phyloP scores from a whole-genome alignment of 2,113 vertebrate species.

The Eurystomus gularis region DNA sequence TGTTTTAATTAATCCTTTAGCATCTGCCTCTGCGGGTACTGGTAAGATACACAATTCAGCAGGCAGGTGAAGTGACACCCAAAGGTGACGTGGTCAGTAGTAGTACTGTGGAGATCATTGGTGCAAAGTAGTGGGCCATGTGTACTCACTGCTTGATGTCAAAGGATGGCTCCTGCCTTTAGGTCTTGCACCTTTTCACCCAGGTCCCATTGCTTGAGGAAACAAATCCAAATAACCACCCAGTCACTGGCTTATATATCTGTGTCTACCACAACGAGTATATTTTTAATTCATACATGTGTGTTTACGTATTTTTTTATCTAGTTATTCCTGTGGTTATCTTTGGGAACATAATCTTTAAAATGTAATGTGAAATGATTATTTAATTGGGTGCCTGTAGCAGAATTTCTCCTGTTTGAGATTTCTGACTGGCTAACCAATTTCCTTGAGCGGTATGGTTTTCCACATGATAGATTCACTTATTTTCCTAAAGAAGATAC shows the following conservation, averaged over 20 bases:
- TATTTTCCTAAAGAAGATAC: conserved; percentile 36
- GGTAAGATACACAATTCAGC: not conserved
- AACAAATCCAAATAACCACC: not conserved
- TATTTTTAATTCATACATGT: not conserved
- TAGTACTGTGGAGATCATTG: not conserved
- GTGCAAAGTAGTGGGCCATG: rapidly evolving
- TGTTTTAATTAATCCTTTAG: conserved; percentile 16
- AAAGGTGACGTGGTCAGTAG: not conserved
- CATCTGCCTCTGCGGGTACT: not conserved
- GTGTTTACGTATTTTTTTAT: conserved; percentile 8
- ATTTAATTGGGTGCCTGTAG: conserved; percentile 46
- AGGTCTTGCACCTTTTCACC: not conserved
- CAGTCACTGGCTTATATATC: not conserved
- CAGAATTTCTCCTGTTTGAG: not conserved
- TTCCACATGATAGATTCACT: conserved; percentile 38
- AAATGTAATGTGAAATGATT: conserved; percentile 26
- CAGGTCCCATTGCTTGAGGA: not conserved
- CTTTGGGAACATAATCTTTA: conserved; percentile 22
- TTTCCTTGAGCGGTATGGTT: conserved; percentile 34
- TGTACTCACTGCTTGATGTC: not conserved
- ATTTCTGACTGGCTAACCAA: conserved; percentile 33
- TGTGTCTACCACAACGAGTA: not conserved
- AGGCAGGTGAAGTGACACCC: not conserved
- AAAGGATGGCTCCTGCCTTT: not conserved
- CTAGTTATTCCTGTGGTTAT: conserved; percentile 8